Evolutionary conservation across 2,888 invertebrate genomes (phyloP).

Genomic region (Coelogynopora nodosa): DNA sequence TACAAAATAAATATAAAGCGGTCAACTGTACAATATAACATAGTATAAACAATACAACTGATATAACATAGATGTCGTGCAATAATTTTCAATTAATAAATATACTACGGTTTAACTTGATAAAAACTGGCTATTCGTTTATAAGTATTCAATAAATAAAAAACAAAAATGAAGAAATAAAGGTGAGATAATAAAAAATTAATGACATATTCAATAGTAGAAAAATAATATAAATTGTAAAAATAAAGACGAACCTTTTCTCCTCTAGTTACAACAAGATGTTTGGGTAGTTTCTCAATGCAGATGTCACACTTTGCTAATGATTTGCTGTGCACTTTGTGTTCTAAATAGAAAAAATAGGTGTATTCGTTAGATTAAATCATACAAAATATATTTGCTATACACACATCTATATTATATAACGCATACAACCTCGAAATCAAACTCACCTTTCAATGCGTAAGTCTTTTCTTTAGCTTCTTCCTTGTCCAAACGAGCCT

Average conservation of each 20-base stretch:
- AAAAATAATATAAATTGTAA: not conserved
- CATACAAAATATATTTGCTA: no score
- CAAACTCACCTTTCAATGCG: constrained; percentile 13
- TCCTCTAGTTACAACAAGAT: constrained; percentile 27
- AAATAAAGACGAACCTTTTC: not conserved
- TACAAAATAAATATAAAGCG: no score
- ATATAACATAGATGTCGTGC: no score
- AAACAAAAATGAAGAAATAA: no score
- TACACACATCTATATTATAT: no score
- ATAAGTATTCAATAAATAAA: no score
- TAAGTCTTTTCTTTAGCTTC: constrained; percentile 8
- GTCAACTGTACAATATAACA: no score
- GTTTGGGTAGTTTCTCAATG: not conserved
- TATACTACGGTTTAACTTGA: no score
- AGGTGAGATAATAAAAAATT: not conserved
- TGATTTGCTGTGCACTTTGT: not conserved
- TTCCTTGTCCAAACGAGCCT: not conserved
- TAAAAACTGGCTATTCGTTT: no score
- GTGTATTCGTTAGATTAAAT: not conserved
- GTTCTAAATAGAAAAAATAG: not conserved
- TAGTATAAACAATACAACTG: no score
- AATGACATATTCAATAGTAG: not conserved
- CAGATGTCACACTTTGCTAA: not conserved
- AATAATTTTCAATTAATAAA: no score
- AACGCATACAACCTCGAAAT: not conserved